Conservation (phyloP, 2,797 vertebrate species). For the Sebastes kiyomatsui region DNA sequence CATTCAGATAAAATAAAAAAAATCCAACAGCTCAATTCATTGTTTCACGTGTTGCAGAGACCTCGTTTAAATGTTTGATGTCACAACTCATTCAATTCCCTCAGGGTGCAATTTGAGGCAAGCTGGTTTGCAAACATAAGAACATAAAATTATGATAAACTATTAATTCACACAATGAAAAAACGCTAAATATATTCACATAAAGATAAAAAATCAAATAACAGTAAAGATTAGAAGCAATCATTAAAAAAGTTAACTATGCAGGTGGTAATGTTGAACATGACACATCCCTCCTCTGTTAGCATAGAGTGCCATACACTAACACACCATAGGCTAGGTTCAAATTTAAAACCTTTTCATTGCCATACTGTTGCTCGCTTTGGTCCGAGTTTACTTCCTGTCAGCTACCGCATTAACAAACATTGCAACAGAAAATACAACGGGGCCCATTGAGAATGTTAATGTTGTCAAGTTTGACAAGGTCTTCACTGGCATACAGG, state of each 20-base stretch:
- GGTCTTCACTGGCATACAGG: not conserved
- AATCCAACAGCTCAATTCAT: not conserved
- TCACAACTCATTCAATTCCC: not conserved
- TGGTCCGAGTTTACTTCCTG: too few species aligned
- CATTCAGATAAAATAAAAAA: not conserved
- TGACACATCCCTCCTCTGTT: not conserved
- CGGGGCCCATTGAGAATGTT: too few species aligned
- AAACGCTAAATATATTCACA: not conserved
- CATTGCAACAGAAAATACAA: too few species aligned
- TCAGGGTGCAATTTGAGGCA: conserved; percentile 2
- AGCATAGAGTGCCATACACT: rapidly evolving
- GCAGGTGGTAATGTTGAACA: not conserved
- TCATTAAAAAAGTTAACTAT: not conserved
- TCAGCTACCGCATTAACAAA: too few species aligned
- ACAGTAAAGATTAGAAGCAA: not conserved
- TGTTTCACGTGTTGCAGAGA: not conserved
- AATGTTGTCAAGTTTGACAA: too few species aligned
- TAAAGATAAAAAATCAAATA: not conserved
- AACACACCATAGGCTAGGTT: not conserved
- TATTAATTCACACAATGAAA: not conserved
- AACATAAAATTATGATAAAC: not conserved
- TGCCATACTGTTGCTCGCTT: too few species aligned
- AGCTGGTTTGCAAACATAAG: conserved; percentile 5
- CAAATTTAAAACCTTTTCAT: not conserved
- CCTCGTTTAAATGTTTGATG: not conserved